These are phyloP conservation scores for Uromys caudimaculatus DNA, from an alignment of 2,797 vertebrate genomes.

Conservation along the genomic window DNA sequence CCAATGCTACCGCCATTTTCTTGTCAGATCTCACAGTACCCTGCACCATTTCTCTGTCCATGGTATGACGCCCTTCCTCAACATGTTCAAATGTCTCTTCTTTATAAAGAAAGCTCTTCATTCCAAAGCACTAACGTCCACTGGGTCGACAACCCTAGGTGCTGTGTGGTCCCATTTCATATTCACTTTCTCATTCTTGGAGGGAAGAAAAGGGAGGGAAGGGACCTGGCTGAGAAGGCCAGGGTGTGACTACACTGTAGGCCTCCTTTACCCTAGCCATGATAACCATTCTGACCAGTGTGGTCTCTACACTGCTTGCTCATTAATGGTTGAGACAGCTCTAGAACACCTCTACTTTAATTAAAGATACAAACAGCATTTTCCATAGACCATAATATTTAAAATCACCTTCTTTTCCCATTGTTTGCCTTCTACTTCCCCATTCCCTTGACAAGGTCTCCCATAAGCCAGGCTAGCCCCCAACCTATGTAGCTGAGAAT, in stretches of 20 bases:
- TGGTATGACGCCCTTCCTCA: neutral
- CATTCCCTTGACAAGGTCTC: neutral
- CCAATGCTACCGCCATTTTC: slow-evolving; percentile 37
- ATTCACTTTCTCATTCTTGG: neutral
- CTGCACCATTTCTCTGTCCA: neutral
- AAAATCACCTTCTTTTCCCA: neutral
- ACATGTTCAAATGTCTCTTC: neutral
- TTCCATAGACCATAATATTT: neutral
- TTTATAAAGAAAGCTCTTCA: neutral
- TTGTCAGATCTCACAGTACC: neutral
- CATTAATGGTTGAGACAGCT: neutral
- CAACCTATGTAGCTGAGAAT: neutral
- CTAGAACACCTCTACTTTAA: neutral
- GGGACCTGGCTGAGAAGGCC: too few relatives aligned
- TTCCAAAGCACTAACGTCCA: neutral
- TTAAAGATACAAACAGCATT: neutral
- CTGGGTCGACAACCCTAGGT: neutral
- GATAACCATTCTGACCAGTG: accelerated
- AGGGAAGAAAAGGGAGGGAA: neutral
- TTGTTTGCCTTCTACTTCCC: neutral
- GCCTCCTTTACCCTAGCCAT: neutral
- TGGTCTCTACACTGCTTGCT: neutral
- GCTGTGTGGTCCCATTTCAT: accelerated
- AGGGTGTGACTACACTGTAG: too few relatives aligned
- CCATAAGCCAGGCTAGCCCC: neutral